Evolutionary conservation across 2,113 vertebrate genomes (phyloP).

Genomic region (Zonotrichia leucophrys): DNA sequence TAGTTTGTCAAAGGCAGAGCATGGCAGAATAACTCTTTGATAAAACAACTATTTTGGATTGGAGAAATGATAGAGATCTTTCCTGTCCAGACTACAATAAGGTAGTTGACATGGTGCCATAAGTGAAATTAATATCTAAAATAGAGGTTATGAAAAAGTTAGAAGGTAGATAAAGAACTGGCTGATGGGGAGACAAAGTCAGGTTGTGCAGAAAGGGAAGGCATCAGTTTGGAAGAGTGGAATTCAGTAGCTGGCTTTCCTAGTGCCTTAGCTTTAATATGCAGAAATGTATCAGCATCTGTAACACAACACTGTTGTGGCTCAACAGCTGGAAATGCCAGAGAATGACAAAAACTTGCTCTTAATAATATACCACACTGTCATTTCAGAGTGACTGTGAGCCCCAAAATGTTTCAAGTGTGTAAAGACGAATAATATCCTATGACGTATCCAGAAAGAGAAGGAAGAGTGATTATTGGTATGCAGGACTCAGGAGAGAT

Average conservation of each 20-base stretch:
- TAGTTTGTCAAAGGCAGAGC: background rate
- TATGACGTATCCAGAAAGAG: accelerated
- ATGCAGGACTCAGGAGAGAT: background rate
- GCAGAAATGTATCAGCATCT: background rate
- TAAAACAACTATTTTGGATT: background rate
- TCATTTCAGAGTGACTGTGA: background rate
- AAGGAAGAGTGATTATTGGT: background rate
- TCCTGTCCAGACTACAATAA: background rate
- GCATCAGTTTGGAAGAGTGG: background rate
- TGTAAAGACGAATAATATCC: background rate
- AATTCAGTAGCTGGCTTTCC: background rate
- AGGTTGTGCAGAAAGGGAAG: background rate
- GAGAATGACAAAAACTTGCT: background rate
- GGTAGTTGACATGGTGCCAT: background rate
- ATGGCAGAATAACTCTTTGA: constrained; percentile 2
- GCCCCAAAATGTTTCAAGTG: background rate
- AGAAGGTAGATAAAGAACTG: background rate
- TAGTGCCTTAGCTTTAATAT: background rate
- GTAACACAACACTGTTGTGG: background rate
- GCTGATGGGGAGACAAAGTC: background rate
- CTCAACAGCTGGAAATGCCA: background rate
- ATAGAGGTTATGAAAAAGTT: background rate
- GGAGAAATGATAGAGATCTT: background rate
- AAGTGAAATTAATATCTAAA: background rate
- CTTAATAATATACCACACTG: background rate